Evolutionary conservation across 2,797 vertebrate species (phyloP).

Genomic region (Neosilurus mollespiculum): DNA sequence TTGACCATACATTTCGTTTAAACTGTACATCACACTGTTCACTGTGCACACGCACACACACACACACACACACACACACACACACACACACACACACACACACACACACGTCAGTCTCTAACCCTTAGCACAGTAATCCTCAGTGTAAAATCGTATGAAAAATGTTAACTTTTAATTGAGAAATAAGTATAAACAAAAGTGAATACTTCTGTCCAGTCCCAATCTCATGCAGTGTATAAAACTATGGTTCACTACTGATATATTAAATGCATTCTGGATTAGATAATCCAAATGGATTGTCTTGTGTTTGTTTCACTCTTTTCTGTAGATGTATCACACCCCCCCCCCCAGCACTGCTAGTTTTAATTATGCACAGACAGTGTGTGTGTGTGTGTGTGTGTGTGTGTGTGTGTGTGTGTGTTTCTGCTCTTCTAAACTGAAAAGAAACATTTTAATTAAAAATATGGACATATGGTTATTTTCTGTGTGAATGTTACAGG

Average conservation of each 20-base stretch:
- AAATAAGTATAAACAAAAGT: slow-evolving; percentile 42
- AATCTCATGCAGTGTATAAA: slow-evolving; percentile 10
- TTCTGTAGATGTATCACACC: background rate
- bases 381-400: slow-evolving; percentile 1
- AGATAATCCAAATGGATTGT: background rate
- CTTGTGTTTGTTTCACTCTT: background rate
- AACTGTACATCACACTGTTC: background rate
- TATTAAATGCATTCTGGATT: background rate
- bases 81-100: slow-evolving; percentile 1
- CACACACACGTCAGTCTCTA: slow-evolving; percentile 8
- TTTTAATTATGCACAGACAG: background rate
- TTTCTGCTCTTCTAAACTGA: background rate
- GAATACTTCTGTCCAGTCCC: slow-evolving; percentile 24
- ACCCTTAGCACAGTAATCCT: slow-evolving; percentile 28
- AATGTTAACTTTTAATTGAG: slow-evolving; percentile 45
- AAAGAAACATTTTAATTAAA: background rate
- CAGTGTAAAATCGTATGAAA: slow-evolving; percentile 42
- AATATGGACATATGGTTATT: background rate
- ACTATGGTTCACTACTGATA: background rate
- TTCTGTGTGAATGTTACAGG: background rate
- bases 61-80: background rate
- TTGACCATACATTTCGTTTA: background rate
- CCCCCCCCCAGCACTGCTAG: too few species aligned
- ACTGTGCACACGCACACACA: background rate
- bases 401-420: background rate